phyloP scores from a whole-genome alignment of 2,797 vertebrate species.

The Sorex maritimensis region DNA sequence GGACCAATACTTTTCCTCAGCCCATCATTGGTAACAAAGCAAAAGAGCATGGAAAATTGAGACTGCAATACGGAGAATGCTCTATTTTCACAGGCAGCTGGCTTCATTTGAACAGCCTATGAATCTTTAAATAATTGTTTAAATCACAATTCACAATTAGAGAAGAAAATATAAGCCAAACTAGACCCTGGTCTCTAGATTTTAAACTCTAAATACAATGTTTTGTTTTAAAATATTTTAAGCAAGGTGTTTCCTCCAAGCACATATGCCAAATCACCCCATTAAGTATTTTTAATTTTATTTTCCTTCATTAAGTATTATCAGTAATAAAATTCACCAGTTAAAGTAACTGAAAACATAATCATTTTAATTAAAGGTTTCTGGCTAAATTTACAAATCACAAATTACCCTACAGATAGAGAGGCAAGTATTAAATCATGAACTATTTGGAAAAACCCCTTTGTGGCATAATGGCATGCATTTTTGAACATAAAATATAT shows the following conservation, averaged over 20 bases:
- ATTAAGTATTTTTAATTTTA: background rate
- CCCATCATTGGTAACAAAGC: background rate
- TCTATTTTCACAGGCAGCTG: background rate
- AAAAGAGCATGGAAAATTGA: rapidly evolving
- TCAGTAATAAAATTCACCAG: background rate
- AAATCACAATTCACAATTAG: background rate
- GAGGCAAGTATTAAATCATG: constrained; percentile 13
- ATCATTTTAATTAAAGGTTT: constrained; percentile 22
- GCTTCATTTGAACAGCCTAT: background rate
- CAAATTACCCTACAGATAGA: background rate
- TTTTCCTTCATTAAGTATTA: background rate
- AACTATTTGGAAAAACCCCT: background rate
- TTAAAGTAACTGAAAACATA: constrained; percentile 38
- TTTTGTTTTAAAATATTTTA: constrained; percentile 15
- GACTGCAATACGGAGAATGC: rapidly evolving
- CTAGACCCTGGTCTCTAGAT: background rate
- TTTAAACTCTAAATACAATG: background rate
- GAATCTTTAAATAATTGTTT: constrained; percentile 4
- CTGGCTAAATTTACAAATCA: background rate
- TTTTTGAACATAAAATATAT: constrained; percentile 53
- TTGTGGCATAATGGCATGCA: background rate
- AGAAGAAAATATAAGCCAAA: background rate
- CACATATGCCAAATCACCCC: background rate
- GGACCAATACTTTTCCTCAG: background rate
- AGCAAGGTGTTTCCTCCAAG: constrained; percentile 15